These are phyloP conservation scores for Nomada flava DNA, from an alignment of 2,888 invertebrate species.

Conservation along the genomic window DNA sequence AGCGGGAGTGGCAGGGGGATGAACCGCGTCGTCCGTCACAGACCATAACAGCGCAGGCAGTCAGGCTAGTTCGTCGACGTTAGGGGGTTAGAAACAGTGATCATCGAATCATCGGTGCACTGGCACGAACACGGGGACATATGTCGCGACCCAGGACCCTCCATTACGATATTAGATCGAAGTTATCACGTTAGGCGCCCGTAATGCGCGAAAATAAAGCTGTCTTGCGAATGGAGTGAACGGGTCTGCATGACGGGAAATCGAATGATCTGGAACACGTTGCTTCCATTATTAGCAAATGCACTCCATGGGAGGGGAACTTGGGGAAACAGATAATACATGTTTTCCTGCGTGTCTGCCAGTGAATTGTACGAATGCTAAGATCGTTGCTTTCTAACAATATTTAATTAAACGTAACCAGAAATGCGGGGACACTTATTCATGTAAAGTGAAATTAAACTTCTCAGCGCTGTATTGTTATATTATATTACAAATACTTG, in stretches of 20 bases:
- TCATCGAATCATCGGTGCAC: conserved; percentile 80
- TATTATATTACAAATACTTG: too few species aligned
- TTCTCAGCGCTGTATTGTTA: too few species aligned
- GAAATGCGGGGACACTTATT: too few species aligned
- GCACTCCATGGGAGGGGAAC: neutral
- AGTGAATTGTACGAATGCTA: neutral
- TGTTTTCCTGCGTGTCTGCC: neutral
- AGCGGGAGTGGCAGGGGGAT: neutral
- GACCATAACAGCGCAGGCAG: conserved; percentile 20
- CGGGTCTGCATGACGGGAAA: conserved; percentile 11
- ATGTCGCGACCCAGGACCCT: conserved; percentile 79
- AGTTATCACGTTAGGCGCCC: conserved; percentile 74
- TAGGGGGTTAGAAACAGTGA: conserved; percentile 64
- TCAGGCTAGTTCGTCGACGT: conserved; percentile 1
- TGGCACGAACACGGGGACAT: conserved; percentile 79
- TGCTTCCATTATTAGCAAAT: conserved; percentile 31
- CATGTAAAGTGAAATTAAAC: too few species aligned
- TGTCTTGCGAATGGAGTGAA: neutral
- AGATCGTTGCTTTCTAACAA: too few species aligned
- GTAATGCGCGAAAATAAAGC: conserved; percentile 71
- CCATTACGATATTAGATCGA: conserved; percentile 80
- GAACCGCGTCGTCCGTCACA: conserved; percentile 8
- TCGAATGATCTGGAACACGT: conserved; percentile 38
- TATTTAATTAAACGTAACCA: neutral
- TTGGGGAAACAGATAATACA: neutral